Evolutionary conservation across 1,140 invertebrate genomes (phyloP), one percentile per base, ranked within the genome.

Genomic region (Drosophila busckii): DNA sequence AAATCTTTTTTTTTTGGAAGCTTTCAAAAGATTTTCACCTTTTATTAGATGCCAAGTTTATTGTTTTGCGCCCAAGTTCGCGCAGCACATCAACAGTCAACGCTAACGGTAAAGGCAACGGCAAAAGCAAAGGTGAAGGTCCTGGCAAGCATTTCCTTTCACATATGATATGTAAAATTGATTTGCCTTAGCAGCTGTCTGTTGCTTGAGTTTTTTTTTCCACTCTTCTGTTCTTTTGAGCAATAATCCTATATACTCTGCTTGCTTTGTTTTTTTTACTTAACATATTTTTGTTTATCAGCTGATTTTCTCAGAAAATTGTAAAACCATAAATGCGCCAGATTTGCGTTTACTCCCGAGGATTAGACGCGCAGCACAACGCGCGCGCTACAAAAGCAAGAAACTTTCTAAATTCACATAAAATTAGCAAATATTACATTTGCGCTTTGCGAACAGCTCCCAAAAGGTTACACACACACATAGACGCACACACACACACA

Each of bases 361-460:
- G 73, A 80, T 80, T 80, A 80, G 45, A 42, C 16, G 25, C 53
- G 34, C 41, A 16, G 2, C 9, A 2, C 32, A 25, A 9, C 17
- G 31, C 32, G 20, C 3, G 12, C 23, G 29, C 37, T 17, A 28
- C 25, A 23, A 46, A 29, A 19, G 15, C 12, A 20, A 31, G n/a
- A 73, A 75, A 80, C 35, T 75, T 75, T 76, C 55, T 63, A 64
- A 82, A 82, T 75, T 82, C 76, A 82, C 75, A 82, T 82, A 75
- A 82, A 82, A 82, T 82, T 82, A 82, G 75, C 75, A 83, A 82
- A 82, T 83, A 82, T 82, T 82, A 82, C 75, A 83, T 82, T 82
- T 82, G 75, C 69, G 75, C 69, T 53, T 42, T 60, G 46, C 25
- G 23, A 82, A 82, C 65, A 53, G 68, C 73, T 80, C 73, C 73